phyloP scores from a whole-genome alignment of 2,797 vertebrate species.

The Aphelocoma californica region DNA sequence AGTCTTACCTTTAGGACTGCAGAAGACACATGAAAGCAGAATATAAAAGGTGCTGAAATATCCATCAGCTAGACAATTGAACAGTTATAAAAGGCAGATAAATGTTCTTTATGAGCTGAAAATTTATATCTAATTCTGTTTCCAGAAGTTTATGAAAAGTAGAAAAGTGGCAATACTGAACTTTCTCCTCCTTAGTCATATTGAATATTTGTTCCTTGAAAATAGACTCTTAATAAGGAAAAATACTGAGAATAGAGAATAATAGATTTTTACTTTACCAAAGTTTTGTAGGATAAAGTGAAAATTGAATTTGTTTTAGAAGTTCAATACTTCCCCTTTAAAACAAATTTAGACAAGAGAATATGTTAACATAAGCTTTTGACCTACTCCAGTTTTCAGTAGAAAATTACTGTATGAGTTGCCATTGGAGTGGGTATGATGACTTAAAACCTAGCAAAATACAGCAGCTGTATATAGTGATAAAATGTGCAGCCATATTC shows the following conservation, averaged over 20 bases:
- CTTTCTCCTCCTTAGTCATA: not conserved
- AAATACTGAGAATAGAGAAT: not conserved
- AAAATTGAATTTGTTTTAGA: not conserved
- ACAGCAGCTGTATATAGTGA: not conserved
- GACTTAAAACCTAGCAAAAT: not conserved
- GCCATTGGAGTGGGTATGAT: not conserved
- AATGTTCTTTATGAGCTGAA: not conserved
- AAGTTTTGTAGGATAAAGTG: not conserved
- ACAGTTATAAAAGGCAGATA: not conserved
- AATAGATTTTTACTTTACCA: not conserved
- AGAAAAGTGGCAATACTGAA: not conserved
- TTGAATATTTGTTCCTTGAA: not conserved
- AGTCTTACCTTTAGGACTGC: not conserved
- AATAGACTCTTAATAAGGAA: not conserved
- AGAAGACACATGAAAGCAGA: not conserved
- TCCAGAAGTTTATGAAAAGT: not conserved
- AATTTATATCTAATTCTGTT: not conserved
- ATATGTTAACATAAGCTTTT: not conserved
- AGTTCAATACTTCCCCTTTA: not conserved
- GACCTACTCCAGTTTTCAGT: not conserved
- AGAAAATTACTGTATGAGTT: not conserved
- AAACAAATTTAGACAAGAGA: not conserved
- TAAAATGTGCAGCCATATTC: not conserved
- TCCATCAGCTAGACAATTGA: not conserved
- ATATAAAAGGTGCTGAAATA: not conserved